Evolutionary conservation across 1,140 invertebrate genomes (phyloP).

Genomic region (Copidosoma floridanum): DNA sequence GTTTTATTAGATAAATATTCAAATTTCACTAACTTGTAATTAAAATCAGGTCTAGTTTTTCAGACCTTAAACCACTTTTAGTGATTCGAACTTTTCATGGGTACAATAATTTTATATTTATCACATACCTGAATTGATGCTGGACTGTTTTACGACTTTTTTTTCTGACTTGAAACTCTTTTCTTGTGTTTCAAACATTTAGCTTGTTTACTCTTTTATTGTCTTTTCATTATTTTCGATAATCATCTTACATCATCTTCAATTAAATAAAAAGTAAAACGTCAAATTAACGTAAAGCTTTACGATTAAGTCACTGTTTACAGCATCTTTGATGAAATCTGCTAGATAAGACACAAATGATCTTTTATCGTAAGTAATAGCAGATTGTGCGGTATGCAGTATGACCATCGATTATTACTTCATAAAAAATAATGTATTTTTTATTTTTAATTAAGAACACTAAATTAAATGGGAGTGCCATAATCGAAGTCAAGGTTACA

Average conservation of each 20-base stretch:
- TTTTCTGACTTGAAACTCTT: neutral
- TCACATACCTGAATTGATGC: neutral
- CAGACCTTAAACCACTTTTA: neutral
- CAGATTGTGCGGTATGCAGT: neutral
- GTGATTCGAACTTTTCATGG: neutral
- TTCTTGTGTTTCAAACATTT: neutral
- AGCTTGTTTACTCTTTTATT: neutral
- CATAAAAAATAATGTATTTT: too few relatives aligned
- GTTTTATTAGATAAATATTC: neutral
- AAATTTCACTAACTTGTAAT: neutral
- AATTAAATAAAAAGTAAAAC: neutral
- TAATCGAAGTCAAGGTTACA: too few relatives aligned
- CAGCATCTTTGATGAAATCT: neutral
- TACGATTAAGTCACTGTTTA: neutral
- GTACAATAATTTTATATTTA: neutral
- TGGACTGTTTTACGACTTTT: neutral
- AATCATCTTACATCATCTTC: neutral
- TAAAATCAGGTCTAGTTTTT: neutral
- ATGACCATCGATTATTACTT: too few relatives aligned
- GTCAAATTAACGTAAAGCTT: neutral
- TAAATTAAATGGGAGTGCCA: too few relatives aligned
- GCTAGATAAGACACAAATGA: neutral
- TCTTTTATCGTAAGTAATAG: neutral
- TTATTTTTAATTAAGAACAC: too few relatives aligned
- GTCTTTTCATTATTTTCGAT: neutral